Conservation (phyloP, 1,140 invertebrate genomes). For the Drosophila auraria region DNA sequence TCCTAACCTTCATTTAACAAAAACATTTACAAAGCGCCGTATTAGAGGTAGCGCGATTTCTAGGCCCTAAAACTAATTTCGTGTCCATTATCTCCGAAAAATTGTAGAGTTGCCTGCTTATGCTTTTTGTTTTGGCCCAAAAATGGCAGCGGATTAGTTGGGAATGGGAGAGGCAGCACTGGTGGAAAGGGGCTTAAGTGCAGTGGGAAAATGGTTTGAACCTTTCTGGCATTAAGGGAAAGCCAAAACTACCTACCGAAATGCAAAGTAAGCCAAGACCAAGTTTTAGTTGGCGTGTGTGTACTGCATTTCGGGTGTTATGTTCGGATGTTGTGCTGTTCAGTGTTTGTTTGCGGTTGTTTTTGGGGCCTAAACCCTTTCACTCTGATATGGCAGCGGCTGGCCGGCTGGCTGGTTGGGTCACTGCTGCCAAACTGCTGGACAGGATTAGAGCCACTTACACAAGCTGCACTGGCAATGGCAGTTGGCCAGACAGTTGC, state of each 20-base stretch:
- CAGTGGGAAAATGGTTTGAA: constrained; percentile 24
- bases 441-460: constrained; percentile 74
- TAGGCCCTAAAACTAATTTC: neutral
- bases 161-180: constrained; percentile 51
- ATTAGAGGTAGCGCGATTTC: neutral
- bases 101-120: constrained; percentile 40
- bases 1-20: neutral
- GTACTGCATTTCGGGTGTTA: constrained; percentile 10
- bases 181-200: constrained; percentile 4
- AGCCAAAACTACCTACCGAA: constrained; percentile 33
- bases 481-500: constrained; percentile 6
- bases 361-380: constrained; percentile 61
- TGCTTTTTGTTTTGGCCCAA: constrained; percentile 34
- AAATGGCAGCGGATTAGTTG: constrained; percentile 65
- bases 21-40: neutral
- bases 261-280: constrained; percentile 66
- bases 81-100: neutral
- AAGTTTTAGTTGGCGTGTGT: constrained; percentile 13
- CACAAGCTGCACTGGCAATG: constrained; percentile 31
- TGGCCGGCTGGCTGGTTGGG: constrained; percentile 40
- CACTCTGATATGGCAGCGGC: constrained; percentile 68
- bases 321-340: constrained; percentile 33
- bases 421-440: constrained; percentile 76
- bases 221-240: constrained; percentile 6
- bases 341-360: constrained; percentile 59